Conservation (phyloP, 2,888 invertebrate species). For the Amphipyra berbera region DNA sequence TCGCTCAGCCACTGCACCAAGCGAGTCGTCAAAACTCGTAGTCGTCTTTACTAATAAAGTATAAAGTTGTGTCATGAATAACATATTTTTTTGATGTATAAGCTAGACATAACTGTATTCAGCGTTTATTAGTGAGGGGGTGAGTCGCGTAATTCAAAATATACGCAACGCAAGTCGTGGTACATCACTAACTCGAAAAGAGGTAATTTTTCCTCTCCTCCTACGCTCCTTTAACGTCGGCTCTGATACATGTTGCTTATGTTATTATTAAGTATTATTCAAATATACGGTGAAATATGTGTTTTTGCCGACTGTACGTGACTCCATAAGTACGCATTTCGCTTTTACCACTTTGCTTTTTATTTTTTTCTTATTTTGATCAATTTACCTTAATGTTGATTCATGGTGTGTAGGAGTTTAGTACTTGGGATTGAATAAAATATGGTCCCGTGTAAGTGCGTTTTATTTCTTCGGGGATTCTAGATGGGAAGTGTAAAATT, state of each 20-base stretch:
- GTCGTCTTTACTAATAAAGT: too few relatives aligned
- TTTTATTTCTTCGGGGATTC: background rate
- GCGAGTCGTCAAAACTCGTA: too few relatives aligned
- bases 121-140: too few relatives aligned
- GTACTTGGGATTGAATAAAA: slow-evolving; percentile 13
- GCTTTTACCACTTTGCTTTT: slow-evolving; percentile 33
- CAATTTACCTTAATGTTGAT: slow-evolving; percentile 54
- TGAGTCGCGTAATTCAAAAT: background rate
- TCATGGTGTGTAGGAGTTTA: slow-evolving; percentile 40
- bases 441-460: slow-evolving; percentile 7
- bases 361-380: slow-evolving; percentile 45
- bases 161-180: slow-evolving; percentile 9
- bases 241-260: slow-evolving; percentile 57
- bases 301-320: slow-evolving; percentile 55
- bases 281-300: slow-evolving; percentile 62
- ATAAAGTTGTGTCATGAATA: too few relatives aligned
- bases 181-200: slow-evolving; percentile 41
- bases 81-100: too few relatives aligned
- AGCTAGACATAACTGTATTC: too few relatives aligned
- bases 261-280: slow-evolving; percentile 65
- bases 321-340: slow-evolving; percentile 46
- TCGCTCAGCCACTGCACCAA: too few relatives aligned
- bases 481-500: background rate
- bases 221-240: slow-evolving; percentile 53
- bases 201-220: slow-evolving; percentile 52